phyloP scores from a whole-genome alignment of 2,113 vertebrate genomes.

The Chrysemys picta region DNA sequence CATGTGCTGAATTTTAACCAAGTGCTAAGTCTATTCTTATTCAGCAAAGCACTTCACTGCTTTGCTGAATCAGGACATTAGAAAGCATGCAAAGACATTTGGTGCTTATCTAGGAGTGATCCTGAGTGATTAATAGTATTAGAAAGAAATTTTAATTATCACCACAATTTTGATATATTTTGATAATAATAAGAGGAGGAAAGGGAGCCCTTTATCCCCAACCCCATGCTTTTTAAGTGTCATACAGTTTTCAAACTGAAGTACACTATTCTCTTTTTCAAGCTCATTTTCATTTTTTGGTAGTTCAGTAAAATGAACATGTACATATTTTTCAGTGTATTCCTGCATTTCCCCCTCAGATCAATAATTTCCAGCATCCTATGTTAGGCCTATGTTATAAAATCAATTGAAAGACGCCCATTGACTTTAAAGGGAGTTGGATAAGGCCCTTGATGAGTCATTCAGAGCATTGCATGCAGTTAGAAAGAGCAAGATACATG shows the following conservation, averaged over 20 bases:
- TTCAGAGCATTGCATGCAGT: background rate
- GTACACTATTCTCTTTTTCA: background rate
- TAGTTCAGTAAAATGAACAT: background rate
- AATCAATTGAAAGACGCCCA: conserved; percentile 33
- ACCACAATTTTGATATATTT: conserved; percentile 10
- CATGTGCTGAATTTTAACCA: conserved; percentile 52
- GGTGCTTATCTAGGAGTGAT: conserved; percentile 61
- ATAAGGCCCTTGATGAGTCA: background rate
- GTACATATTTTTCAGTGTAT: background rate
- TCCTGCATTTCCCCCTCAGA: background rate
- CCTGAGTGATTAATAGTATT: conserved; percentile 41
- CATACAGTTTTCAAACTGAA: background rate
- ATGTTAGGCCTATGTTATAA: conserved; percentile 1
- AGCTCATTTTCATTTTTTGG: background rate
- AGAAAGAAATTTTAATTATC: conserved; percentile 31
- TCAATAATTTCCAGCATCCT: background rate
- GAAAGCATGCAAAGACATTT: conserved; percentile 45
- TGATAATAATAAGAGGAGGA: background rate
- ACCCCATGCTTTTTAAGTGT: background rate
- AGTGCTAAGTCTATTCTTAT: conserved; percentile 32
- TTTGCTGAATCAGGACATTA: conserved; percentile 49
- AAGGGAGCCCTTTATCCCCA: conserved; percentile 18
- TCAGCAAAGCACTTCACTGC: conserved; percentile 30
- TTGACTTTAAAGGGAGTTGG: conserved; percentile 1
- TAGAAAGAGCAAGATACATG: background rate